Evolutionary conservation across 2,113 vertebrate species (phyloP), one percentile per base, ranked within the genome.

Genomic region (Otis tarda): DNA sequence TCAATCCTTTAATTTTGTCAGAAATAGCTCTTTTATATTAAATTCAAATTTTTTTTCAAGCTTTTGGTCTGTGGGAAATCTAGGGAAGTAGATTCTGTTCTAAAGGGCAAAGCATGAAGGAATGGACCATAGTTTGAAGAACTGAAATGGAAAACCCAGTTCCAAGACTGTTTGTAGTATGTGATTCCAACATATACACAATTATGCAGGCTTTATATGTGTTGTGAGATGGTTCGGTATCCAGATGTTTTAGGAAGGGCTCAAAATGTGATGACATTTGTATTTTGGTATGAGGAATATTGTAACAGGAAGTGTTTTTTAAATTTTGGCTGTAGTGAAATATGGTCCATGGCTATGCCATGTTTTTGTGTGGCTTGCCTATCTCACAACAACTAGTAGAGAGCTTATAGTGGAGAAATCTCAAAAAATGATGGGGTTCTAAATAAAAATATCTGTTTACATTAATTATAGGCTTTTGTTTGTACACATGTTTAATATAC

Each of bases 61-160:
- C 37, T 83, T 88, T 87, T 67, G 59, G 59, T 78, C 71, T 80
- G 55, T 94, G 82, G 63, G 35, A 93, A 87, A 80, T 80, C 79
- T 57, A 41, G 65, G 75, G 9, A 83, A 83, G 70, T 18, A 14
- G 31, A 73, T 86, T 91, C 50, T 91, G 5, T 77, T 83, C 39
- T 87, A 21, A 87, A 90, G 43, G 39, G 63, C 67, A 90, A 88
- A 69, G 50, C 75, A 65, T 93, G 95, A 85, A 86, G 82, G 63
- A 91, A 55, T 55, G 35, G 75, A 90, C 94, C 2, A 6, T 13
- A 69, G 57, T 91, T 88, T 21, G 25, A 79, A 87, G 50, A 76
- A 75, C 9, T 85, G 23, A 90, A 96, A 93, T 88, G 81, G 71
- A 93, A 97, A 94, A 85, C 92, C 20, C 37, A 69, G 6, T 91